A percentile compares a stretch with the other conserved stretches of the same genome.
Conservation (phyloP, 1,140 invertebrate species). For the Laodelphax striatellus region DNA sequence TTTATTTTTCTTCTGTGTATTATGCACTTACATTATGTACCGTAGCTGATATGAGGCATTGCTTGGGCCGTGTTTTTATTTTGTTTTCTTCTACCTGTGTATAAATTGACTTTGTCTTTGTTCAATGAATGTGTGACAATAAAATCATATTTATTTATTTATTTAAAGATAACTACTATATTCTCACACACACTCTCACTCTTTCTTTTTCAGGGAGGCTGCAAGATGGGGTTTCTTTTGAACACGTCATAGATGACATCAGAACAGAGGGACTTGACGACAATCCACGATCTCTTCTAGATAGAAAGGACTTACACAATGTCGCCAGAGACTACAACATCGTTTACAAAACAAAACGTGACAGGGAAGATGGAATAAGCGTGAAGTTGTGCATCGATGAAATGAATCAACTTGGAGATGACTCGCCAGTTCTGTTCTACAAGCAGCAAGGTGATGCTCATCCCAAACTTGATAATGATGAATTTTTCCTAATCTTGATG, state of each 20-base stretch:
- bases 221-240: not conserved
- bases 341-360: not conserved
- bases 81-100: no score
- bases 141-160: no score
- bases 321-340: not conserved
- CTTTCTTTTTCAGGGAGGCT: slow-evolving; percentile 1
- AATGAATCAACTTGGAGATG: no score
- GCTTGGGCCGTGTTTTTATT: no score
- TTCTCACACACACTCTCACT: no score
- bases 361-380: not conserved
- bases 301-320: not conserved
- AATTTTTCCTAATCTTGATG: slow-evolving; percentile 6
- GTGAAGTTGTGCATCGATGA: not conserved
- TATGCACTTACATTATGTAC: no score
- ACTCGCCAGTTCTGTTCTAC: no score
- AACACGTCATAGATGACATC: not conserved
- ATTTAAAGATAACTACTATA: no score
- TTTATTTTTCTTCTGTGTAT: no score
- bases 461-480: not conserved
- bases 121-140: no score
- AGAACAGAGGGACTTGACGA: not conserved
- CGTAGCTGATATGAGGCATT: no score
- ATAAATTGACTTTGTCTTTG: no score
- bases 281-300: not conserved
- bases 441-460: not conserved